These are phyloP conservation scores for Sinosuthora webbiana DNA, from an alignment of 2,113 vertebrate species.

Conservation along the genomic window DNA sequence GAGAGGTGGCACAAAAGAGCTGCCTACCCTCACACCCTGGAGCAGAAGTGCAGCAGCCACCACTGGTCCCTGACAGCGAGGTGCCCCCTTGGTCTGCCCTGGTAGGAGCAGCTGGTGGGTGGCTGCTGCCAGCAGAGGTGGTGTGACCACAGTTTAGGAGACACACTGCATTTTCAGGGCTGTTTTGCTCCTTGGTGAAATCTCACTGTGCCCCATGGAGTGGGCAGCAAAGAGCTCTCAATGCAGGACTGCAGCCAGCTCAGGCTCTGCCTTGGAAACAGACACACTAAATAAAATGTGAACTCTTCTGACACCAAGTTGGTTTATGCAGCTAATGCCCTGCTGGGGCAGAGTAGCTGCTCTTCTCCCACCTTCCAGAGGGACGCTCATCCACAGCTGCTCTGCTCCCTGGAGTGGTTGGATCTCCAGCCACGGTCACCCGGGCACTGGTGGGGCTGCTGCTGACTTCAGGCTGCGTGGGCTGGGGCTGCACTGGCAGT, in stretches of 20 bases:
- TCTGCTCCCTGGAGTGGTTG: background rate
- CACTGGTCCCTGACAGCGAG: rapidly evolving
- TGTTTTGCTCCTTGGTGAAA: rapidly evolving
- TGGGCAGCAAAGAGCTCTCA: background rate
- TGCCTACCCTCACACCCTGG: background rate
- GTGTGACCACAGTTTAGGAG: background rate
- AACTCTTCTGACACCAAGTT: background rate
- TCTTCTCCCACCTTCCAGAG: background rate
- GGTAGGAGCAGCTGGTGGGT: rapidly evolving
- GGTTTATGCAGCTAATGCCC: background rate
- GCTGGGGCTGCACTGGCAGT: background rate
- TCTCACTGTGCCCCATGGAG: rapidly evolving
- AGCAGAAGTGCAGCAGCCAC: background rate
- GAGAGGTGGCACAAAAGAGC: background rate
- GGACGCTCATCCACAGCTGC: background rate
- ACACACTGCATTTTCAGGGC: background rate
- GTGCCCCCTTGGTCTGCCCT: background rate
- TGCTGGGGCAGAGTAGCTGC: background rate
- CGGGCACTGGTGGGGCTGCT: background rate
- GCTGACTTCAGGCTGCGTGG: background rate
- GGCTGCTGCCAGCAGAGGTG: background rate
- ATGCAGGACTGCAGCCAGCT: background rate
- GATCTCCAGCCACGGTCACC: rapidly evolving
- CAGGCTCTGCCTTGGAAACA: background rate
- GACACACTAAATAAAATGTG: background rate